Evolutionary conservation across 2,888 invertebrate genomes (phyloP).

Genomic region (Plutella xylostella): DNA sequence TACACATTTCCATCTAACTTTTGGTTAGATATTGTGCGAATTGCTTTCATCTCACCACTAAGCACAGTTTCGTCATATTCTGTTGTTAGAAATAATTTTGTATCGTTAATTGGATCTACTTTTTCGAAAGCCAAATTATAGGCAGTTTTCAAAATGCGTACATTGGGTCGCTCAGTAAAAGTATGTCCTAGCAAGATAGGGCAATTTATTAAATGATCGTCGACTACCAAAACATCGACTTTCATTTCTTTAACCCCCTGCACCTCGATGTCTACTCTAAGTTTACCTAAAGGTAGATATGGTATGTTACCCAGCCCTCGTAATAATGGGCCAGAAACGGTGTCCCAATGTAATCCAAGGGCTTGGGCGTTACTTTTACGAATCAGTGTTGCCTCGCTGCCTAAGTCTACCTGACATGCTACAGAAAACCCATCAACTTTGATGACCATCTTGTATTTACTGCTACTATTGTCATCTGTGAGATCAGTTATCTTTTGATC

Average conservation of each 20-base stretch:
- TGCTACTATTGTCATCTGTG: not conserved
- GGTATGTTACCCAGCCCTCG: too few species aligned
- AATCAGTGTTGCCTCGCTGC: too few species aligned
- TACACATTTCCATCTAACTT: not conserved
- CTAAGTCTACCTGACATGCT: too few species aligned
- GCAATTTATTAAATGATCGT: constrained; percentile 1
- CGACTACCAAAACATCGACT: not conserved
- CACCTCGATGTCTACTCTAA: too few species aligned
- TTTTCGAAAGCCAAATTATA: not conserved
- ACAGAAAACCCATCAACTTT: not conserved
- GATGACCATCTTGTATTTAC: not conserved
- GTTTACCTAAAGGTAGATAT: too few species aligned
- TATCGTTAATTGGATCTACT: not conserved
- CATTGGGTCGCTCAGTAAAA: constrained; percentile 7
- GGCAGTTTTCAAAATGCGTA: not conserved
- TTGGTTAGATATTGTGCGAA: not conserved
- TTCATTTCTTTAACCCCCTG: too few species aligned
- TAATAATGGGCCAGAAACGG: too few species aligned
- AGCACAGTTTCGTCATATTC: not conserved
- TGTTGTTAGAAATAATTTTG: not conserved
- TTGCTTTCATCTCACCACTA: not conserved
- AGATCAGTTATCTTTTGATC: not conserved
- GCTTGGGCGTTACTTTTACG: too few species aligned
- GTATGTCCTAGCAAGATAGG: constrained; percentile 8
- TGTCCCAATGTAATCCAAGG: too few species aligned